Evolutionary conservation across 2,888 invertebrate species (phyloP), one percentile per base, ranked within the genome.

Genomic region (Rhamnusium bicolor): DNA sequence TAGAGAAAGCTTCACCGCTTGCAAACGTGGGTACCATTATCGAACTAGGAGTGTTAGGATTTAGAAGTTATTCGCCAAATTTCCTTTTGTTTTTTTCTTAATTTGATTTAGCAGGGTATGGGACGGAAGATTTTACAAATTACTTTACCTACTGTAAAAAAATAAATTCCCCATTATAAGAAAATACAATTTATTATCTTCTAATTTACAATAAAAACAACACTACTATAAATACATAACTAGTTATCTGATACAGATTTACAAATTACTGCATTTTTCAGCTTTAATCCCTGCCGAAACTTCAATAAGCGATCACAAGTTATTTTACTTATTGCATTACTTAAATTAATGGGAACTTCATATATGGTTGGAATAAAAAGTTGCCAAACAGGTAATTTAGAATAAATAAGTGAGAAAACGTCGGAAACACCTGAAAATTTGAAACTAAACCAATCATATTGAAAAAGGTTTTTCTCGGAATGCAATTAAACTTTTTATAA

Each of bases 221-320:
- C 63, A 71, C 54, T 40, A 71, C 63, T 60, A 71, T 71, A 70
- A 71, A 69, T 78, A 77, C 65, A 70, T 71, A 72, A 63, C 53
- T 67, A 70, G 18, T 61, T 78, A 83, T 83, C 83, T 83, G 83
- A 83, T 83, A 80, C 83, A 83, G 83, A 83, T 79, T 81, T 83
- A 83, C 83, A 78, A 73, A 69, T 74, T 74, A 71, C 75, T 74
- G 77, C 60, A 71, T 70, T 72, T 74, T 76, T 70, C 71, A 62
- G 68, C 73, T 73, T 71, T 72, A 73, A 65, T 75, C 75, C 76
- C 71, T 75, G 78, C 70, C 73, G 69, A 79, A 73, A 74, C 71
- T 61, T 67, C 56, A 65, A 62, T 51, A 62, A 47, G 62, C 73
- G 66, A 79, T 78, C 80, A 75, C 80, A 80, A 56, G 66, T 65